These are phyloP conservation scores for Sepioteuthis lessoniana DNA, from an alignment of 2,888 invertebrate species.

Conservation along the genomic window DNA sequence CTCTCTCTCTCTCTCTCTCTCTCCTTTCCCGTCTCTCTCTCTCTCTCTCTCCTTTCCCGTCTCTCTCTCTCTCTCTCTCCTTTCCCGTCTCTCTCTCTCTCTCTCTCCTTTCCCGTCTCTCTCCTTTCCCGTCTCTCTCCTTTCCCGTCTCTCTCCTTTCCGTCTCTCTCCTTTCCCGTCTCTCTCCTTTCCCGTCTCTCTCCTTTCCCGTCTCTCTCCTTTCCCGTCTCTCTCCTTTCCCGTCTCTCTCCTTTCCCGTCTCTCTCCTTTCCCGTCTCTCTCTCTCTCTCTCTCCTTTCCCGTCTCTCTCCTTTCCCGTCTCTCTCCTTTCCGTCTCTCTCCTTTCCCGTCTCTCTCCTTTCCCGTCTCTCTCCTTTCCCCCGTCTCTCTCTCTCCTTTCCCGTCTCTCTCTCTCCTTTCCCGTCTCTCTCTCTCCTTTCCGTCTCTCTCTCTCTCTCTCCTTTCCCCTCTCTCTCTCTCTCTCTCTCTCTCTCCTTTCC, in stretches of 20 bases:
- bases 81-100: too few species aligned
- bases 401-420: too few species aligned
- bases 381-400: background rate
- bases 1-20: too few species aligned
- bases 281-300: rapidly evolving
- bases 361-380: background rate
- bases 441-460: too few species aligned
- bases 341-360: background rate
- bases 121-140: background rate
- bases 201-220: background rate
- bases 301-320: background rate
- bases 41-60: too few species aligned
- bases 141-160: background rate
- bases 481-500: too few species aligned
- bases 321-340: background rate
- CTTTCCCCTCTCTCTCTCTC: too few species aligned
- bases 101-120: too few species aligned
- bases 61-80: too few species aligned
- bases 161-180: rapidly evolving
- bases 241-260: background rate
- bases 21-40: too few species aligned
- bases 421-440: too few species aligned
- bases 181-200: background rate
- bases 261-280: background rate
- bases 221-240: background rate